Evolutionary conservation across 2,888 invertebrate genomes (phyloP).

Genomic region (Nemotelus pantherinus): DNA sequence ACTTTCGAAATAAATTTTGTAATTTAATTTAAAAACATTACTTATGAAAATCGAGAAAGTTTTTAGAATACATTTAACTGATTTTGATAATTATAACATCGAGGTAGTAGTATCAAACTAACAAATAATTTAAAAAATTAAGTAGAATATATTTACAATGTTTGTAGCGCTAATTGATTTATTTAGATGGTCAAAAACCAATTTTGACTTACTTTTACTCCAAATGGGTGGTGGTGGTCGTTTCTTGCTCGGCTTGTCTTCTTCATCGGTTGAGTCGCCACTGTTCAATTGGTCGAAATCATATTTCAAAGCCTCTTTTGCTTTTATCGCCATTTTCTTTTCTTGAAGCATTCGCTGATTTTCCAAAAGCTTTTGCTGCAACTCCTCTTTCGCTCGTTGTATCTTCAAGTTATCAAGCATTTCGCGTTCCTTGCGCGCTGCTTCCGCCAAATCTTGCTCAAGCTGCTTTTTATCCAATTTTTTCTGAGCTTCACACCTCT

Average conservation of each 20-base stretch:
- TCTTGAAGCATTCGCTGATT: conserved; percentile 56
- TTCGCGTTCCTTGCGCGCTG: conserved; percentile 58
- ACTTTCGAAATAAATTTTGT: too few relatives aligned
- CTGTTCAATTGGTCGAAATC: conserved; percentile 64
- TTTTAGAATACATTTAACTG: too few relatives aligned
- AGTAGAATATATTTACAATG: not conserved
- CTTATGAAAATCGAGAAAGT: too few relatives aligned
- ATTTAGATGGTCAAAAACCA: conserved; percentile 2
- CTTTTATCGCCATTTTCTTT: conserved; percentile 54
- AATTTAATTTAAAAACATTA: too few relatives aligned
- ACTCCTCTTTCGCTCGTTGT: conserved; percentile 53
- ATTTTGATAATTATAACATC: too few relatives aligned
- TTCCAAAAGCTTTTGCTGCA: conserved; percentile 49
- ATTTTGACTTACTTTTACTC: conserved; percentile 63
- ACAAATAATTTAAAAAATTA: not conserved
- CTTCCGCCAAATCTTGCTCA: conserved; percentile 52
- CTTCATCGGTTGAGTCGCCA: conserved; percentile 65
- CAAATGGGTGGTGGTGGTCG: conserved; percentile 63
- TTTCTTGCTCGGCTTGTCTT: conserved; percentile 59
- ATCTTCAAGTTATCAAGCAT: conserved; percentile 57
- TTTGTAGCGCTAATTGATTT: not conserved
- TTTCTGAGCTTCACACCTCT: conserved; percentile 43
- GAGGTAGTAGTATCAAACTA: conserved; percentile 5
- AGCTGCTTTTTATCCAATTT: conserved; percentile 51
- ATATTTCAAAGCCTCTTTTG: conserved; percentile 54